Evolutionary conservation across 2,888 invertebrate genomes (phyloP).

Genomic region (Ectropis crepuscularia): DNA sequence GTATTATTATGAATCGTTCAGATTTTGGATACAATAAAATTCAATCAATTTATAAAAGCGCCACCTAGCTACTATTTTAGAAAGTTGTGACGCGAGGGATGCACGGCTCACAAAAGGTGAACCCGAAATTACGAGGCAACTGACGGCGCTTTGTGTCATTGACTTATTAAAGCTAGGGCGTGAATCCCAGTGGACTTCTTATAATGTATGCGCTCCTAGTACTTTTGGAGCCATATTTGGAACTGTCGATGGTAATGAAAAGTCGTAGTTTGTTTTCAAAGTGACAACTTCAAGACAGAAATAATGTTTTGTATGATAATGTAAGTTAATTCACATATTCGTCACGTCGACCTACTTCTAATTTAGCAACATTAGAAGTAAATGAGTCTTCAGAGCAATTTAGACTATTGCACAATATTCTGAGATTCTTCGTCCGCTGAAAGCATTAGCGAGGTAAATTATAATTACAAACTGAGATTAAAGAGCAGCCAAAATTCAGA

Average conservation of each 20-base stretch:
- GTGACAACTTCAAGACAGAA: not conserved
- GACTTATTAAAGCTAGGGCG: slow-evolving; percentile 37
- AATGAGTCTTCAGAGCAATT: not conserved
- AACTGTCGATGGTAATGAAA: slow-evolving; percentile 53
- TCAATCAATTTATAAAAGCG: slow-evolving; percentile 22
- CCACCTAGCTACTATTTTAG: slow-evolving; percentile 27
- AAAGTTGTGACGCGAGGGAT: slow-evolving; percentile 22
- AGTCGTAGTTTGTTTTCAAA: not conserved
- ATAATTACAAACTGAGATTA: slow-evolving; percentile 16
- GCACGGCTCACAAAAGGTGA: slow-evolving; percentile 12
- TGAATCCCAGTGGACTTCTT: slow-evolving; percentile 46
- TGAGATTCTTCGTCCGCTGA: not conserved
- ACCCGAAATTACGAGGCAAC: slow-evolving; percentile 16
- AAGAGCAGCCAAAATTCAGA: slow-evolving; percentile 58
- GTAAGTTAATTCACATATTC: not conserved
- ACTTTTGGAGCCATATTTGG: slow-evolving; percentile 77
- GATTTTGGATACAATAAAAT: not conserved
- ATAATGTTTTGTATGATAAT: not conserved
- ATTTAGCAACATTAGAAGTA: too few relatives aligned
- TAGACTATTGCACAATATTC: slow-evolving; percentile 1
- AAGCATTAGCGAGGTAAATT: slow-evolving; percentile 10
- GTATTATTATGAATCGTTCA: not conserved
- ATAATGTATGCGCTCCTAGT: slow-evolving; percentile 65
- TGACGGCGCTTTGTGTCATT: slow-evolving; percentile 11
- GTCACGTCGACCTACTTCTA: not conserved